A percentile compares a stretch with the other conserved stretches of the same genome.
These are phyloP conservation scores for Andrena marginata DNA, from an alignment of 2,888 invertebrate species.

Conservation along the genomic window DNA sequence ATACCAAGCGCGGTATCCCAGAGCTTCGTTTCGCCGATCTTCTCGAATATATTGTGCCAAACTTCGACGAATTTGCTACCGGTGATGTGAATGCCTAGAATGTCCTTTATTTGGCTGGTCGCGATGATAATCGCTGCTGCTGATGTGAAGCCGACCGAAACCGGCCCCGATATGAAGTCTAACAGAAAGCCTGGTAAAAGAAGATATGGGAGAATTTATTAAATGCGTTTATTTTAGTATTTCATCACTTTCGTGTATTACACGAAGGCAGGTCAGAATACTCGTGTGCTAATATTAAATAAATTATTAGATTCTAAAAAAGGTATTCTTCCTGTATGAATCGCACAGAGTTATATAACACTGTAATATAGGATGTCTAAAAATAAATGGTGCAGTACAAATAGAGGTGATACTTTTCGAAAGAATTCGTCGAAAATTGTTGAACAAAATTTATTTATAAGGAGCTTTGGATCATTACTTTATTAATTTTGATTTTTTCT, in stretches of 20 bases:
- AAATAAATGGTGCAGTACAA: background rate
- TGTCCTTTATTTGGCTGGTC: conserved; percentile 92
- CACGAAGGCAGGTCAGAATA: background rate
- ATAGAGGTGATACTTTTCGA: background rate
- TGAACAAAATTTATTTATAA: background rate
- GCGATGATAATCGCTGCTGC: conserved; percentile 94
- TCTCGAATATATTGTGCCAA: conserved; percentile 90
- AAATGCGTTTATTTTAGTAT: background rate
- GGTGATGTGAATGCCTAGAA: conserved; percentile 89
- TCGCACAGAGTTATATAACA: background rate
- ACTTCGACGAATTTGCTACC: conserved; percentile 91
- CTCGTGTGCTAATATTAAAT: background rate
- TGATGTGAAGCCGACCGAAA: conserved; percentile 92
- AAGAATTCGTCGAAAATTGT: background rate
- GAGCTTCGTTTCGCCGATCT: conserved; percentile 89
- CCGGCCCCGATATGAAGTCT: conserved; percentile 94
- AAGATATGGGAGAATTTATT: background rate
- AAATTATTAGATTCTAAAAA: background rate
- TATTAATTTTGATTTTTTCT: background rate
- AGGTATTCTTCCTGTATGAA: background rate
- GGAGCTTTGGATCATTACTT: background rate
- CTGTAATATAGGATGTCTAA: background rate
- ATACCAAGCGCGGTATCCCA: conserved; percentile 91
- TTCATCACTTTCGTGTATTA: background rate
- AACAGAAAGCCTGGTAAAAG: conserved; percentile 90